Conservation (phyloP, 2,113 vertebrate genomes). For the Sigmodon hispidus region DNA sequence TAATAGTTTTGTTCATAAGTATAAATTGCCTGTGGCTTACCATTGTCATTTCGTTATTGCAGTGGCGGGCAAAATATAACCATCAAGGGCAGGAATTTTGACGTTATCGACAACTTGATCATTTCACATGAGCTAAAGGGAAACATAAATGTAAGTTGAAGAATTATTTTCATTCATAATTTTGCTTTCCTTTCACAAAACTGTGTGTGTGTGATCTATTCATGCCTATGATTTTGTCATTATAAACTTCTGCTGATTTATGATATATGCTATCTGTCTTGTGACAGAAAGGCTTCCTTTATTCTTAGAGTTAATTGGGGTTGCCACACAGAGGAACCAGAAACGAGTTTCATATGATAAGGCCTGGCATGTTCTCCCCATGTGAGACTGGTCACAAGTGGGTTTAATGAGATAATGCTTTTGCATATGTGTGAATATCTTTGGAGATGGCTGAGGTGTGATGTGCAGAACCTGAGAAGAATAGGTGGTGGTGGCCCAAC, state of each 20-base stretch:
- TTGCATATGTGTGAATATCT: not conserved
- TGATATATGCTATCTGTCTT: not conserved
- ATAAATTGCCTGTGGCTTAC: not conserved
- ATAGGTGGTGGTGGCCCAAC: not conserved
- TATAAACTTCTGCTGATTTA: not conserved
- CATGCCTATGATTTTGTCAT: not conserved
- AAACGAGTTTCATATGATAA: not conserved
- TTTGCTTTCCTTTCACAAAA: not conserved
- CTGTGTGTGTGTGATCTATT: not conserved
- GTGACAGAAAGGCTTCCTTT: not conserved
- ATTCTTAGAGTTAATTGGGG: not conserved
- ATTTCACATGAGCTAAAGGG: conserved; percentile 84
- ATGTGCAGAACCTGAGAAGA: not conserved
- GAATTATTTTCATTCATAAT: not conserved
- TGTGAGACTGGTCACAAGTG: not conserved
- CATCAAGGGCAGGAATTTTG: conserved; percentile 87
- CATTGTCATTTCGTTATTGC: conserved; percentile 47
- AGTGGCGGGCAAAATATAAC: conserved; percentile 92
- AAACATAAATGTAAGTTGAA: conserved; percentile 83
- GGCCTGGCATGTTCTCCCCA: not conserved
- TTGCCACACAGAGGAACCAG: not conserved
- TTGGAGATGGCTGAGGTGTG: not conserved
- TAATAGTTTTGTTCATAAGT: conserved; percentile 8
- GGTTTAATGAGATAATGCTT: not conserved
- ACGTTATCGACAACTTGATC: conserved; percentile 88